Base-by-base conservation (phyloP, 2,888 invertebrate genomes). In the Clitarchus hookeri region DNA sequence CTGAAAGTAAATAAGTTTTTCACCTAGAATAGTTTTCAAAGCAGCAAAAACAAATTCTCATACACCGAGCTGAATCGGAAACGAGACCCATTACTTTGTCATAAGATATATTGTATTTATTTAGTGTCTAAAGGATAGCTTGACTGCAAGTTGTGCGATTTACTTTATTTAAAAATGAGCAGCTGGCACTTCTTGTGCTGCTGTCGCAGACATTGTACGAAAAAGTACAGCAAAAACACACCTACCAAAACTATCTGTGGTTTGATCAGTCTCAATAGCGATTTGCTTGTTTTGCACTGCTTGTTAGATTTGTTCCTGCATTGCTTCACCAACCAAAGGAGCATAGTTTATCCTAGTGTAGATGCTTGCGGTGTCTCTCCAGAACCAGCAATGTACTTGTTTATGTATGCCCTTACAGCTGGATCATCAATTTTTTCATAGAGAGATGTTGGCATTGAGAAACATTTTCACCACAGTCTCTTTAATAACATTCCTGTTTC, bases 401-500 rank as follows among this genome's bases (percentile, higher is more conserved):
- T 65, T 8, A 65, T 65, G 65, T 65, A 65, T 19, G 6, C 27
- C 44, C 27, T 44, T 85, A 77, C 85, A 36, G 79, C 27, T 79
- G 85, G 85, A 79, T 85, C 36, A 44, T 85, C 79, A 36, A 85
- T 23, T 80, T 85, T n/a, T 85, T 36, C 36, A 3, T 13, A 80
- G 36, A 65, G 65, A 23, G 23, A 65, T 65, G 16, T 65, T 65
- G 16, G 65, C 65, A 6, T 85, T 25, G 25, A 85, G 44, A 80
- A 25, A 85, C 79, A 85, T 85, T 79, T 79, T 85, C 85, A 85
- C n/a, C n/a, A n/a, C 85, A 25, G 65, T 84, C 23, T 85, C 85
- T 79, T 79, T n/a, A 77, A 85, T 44, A 80, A 85, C n/a, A 85
- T 27, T 78, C 85, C 44, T 36, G 27, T 25, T 79, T 85, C 79